phyloP scores from a whole-genome alignment of 2,113 vertebrate species.

The Phylloscopus trochilus region DNA sequence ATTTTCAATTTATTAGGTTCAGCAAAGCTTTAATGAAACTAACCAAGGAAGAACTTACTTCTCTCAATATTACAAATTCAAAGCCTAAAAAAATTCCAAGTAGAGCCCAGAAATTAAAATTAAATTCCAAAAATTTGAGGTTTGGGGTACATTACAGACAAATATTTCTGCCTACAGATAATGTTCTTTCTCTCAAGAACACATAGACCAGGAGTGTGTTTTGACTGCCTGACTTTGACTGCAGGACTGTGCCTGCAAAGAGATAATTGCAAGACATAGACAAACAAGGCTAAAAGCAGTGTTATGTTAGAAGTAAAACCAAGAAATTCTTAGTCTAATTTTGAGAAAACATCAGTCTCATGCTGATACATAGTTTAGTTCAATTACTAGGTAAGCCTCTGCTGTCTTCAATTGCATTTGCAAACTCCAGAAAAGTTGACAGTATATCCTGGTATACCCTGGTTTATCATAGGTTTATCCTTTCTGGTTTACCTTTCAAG shows the following conservation, averaged over 20 bases:
- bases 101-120: background rate
- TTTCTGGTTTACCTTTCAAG: background rate
- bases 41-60: background rate
- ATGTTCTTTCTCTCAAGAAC: background rate
- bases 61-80: background rate
- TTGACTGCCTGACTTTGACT: background rate
- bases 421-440: background rate
- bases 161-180: background rate
- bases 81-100: background rate
- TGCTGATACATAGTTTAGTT: background rate
- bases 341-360: background rate
- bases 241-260: background rate
- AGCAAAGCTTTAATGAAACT: background rate
- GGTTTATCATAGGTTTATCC: background rate
- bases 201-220: background rate
- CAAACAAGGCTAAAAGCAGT: background rate
- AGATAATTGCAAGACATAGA: background rate
- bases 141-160: background rate
- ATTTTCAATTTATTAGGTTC: background rate
- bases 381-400: background rate
- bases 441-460: background rate
- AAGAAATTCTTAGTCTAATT: background rate
- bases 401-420: background rate
- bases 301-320: background rate
- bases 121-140: background rate